Base-by-base conservation (phyloP, 2,888 invertebrate species). In the Parthenolecanium corni region DNA sequence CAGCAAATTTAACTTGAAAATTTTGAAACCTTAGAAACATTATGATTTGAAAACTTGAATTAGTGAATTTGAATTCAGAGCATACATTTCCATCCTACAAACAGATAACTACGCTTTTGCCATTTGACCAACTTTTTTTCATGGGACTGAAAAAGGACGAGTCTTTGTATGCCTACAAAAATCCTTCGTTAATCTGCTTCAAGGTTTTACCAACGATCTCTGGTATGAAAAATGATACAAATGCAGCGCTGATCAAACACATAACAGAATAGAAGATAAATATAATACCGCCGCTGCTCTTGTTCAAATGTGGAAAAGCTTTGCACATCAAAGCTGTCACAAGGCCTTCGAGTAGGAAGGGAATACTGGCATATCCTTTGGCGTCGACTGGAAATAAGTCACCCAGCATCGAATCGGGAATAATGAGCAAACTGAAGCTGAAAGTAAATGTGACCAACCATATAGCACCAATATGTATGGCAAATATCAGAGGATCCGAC, bases 361-460 rank as follows among this genome's bases (percentile, higher is more conserved):
- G 57, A 25, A 57, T 44, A 0, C 77, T 74, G 0, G 79, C 75
- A 2, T 77, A 54, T 3, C 80, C 80, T 38, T 79, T 74, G 0
- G 79, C 76, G 62, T 76, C 75, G 11, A 74, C 67, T 0, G 80
- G 79, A 66, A 77, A 80, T 3, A 80, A 72, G 67, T 80, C 80
- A 1, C 79, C 79, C 0, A 79, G 70, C 76, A 80, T 76, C 0
- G 79, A 79, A 68, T 78, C 80, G 0, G 80, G 80, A 2, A 80
- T 67, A 0, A 78, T 77, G 16, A 79, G 70, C 66, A 78, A 79
- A 0, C 80, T 80, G 1, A 79, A 64, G 0, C 79, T 77, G 64
- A 77, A 77, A 21, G 74, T 73, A 64, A 78, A 75, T 64, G 80
- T 78, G 67, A 77, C 79, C 46, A 73, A 66, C 5, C 79, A 67